A percentile compares a stretch with the other conserved stretches of the same genome.
phyloP scores from a whole-genome alignment of 1,140 invertebrate species.

The Sitodiplosis mosellana region DNA sequence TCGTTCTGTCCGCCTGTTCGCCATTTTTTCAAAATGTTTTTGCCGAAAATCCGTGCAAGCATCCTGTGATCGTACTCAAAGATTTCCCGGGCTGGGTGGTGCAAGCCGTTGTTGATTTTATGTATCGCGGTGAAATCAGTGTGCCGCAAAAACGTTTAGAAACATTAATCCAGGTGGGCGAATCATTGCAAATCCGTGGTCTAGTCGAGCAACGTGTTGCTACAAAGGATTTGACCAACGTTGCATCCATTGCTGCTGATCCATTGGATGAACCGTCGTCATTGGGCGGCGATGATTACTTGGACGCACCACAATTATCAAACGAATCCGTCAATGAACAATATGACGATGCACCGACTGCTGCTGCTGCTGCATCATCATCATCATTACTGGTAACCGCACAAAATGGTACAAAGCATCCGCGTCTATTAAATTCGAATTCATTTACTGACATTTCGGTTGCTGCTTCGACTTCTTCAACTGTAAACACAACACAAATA shows the following conservation, averaged over 20 bases:
- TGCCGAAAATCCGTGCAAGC: constrained; percentile 79
- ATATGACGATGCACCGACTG: constrained; percentile 6
- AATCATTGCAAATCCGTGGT: constrained; percentile 64
- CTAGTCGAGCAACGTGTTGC: constrained; percentile 42
- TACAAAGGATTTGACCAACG: constrained; percentile 9
- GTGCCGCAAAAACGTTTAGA: constrained; percentile 66
- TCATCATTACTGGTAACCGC: not conserved
- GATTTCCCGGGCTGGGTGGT: constrained; percentile 73
- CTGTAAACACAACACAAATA: constrained; percentile 9
- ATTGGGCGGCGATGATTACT: constrained; percentile 31
- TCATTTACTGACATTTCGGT: too few relatives aligned
- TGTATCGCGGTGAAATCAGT: constrained; percentile 80
- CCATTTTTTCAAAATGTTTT: constrained; percentile 79
- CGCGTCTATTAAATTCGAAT: not conserved
- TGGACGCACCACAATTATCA: constrained; percentile 14
- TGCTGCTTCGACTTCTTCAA: too few relatives aligned
- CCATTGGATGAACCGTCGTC: constrained; percentile 36
- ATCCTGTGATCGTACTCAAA: constrained; percentile 78
- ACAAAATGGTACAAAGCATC: not conserved
- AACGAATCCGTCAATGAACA: not conserved
- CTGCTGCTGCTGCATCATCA: constrained; percentile 15
- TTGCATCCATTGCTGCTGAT: too few relatives aligned
- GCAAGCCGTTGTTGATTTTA: constrained; percentile 75
- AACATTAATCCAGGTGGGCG: constrained; percentile 65
- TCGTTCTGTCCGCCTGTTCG: constrained; percentile 76